Evolutionary conservation across 2,888 invertebrate species (phyloP).

Genomic region (Lasioglossum leucozonium): DNA sequence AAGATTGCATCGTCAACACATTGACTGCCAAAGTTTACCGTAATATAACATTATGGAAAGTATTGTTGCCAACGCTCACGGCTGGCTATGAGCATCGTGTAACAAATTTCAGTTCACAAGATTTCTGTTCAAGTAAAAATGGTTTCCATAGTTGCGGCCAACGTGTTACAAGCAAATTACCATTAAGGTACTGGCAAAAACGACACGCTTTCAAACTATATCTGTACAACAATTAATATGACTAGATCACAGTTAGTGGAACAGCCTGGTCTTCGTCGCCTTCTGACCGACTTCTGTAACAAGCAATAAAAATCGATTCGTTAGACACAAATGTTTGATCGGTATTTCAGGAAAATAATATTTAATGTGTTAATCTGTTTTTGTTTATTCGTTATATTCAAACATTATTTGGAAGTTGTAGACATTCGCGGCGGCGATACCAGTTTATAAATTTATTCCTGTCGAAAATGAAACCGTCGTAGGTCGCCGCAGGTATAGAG

Average conservation of each 20-base stretch:
- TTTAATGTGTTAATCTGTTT: too few relatives aligned
- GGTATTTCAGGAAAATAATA: neutral
- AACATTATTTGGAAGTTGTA: neutral
- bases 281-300: slow-evolving; percentile 73
- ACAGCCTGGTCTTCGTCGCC: slow-evolving; percentile 71
- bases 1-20: slow-evolving; percentile 8
- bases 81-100: neutral
- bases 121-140: neutral
- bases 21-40: neutral
- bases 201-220: slow-evolving; percentile 41
- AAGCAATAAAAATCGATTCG: slow-evolving; percentile 43
- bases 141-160: neutral
- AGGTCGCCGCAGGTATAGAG: slow-evolving; percentile 69
- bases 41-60: too few relatives aligned
- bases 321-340: slow-evolving; percentile 6
- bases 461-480: slow-evolving; percentile 36
- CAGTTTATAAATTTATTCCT: slow-evolving; percentile 45
- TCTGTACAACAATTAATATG: slow-evolving; percentile 73
- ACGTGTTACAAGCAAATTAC: slow-evolving; percentile 16
- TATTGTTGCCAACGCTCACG: too few relatives aligned
- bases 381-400: neutral
- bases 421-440: neutral
- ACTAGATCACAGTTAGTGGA: slow-evolving; percentile 82
- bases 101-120: neutral
- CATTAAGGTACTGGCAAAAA: slow-evolving; percentile 38